Conservation (phyloP, 2,113 vertebrate genomes). For the Cephalopholis sonnerati region DNA sequence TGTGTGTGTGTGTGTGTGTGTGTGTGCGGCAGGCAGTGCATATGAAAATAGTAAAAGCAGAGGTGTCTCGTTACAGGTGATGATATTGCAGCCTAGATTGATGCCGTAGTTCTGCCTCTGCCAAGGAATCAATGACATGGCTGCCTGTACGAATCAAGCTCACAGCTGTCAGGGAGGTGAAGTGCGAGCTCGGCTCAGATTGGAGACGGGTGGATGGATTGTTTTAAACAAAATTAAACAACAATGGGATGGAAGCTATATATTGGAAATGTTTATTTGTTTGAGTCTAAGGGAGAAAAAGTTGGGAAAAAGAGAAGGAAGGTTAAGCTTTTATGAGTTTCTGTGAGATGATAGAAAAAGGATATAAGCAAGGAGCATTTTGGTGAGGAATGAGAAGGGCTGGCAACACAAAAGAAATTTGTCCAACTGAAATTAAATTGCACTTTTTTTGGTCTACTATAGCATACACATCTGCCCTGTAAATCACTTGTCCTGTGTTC, state of each 20-base stretch:
- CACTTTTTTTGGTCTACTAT: not conserved
- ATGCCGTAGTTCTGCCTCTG: constrained; percentile 72
- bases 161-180: constrained; percentile 72
- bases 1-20: constrained; percentile 30
- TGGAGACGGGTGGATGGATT: constrained; percentile 59
- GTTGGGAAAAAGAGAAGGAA: not conserved
- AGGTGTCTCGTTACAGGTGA: constrained; percentile 73
- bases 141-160: constrained; percentile 82
- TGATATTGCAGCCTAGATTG: constrained; percentile 74
- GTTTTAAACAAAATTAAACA: constrained; percentile 71
- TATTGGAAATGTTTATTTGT: constrained; percentile 62
- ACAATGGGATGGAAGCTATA: constrained; percentile 43
- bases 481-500: not conserved
- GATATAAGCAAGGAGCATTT: not conserved
- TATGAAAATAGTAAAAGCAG: constrained; percentile 64
- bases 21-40: constrained; percentile 31
- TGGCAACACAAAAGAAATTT: constrained; percentile 17
- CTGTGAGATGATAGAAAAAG: constrained; percentile 11
- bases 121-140: constrained; percentile 84
- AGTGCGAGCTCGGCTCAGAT: constrained; percentile 44
- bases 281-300: not conserved
- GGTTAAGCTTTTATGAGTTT: constrained; percentile 26
- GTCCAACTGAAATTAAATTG: not conserved
- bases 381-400: constrained; percentile 5
- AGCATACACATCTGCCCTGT: not conserved